Conservation (phyloP, 2,797 vertebrate genomes). For the Otolemur crassicaudatus region DNA sequence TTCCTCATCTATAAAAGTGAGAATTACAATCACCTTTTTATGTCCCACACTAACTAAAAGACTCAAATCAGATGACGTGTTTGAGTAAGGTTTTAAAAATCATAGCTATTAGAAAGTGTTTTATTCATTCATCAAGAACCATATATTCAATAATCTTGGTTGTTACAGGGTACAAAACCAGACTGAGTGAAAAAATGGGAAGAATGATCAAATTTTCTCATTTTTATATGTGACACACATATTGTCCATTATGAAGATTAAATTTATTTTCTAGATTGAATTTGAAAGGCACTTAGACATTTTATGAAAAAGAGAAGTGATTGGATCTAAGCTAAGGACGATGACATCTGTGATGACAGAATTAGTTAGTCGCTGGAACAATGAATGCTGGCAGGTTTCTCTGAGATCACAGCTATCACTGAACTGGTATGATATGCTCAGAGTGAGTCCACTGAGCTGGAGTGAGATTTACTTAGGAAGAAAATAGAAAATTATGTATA, state of each 20-base stretch:
- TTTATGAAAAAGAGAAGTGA: conserved; percentile 9
- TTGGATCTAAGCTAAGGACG: not conserved
- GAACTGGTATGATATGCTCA: not conserved
- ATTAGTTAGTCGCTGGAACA: not conserved
- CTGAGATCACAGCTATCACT: not conserved
- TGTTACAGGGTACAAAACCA: not conserved
- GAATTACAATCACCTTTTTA: not conserved
- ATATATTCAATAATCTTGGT: not conserved
- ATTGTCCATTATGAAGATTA: not conserved
- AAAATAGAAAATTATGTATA: not conserved
- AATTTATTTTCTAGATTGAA: not conserved
- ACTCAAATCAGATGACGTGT: not conserved
- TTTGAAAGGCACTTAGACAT: not conserved
- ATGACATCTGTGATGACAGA: not conserved
- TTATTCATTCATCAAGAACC: not conserved
- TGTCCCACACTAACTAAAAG: not conserved
- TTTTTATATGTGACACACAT: not conserved
- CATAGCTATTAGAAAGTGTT: not conserved
- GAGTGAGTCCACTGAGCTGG: not conserved
- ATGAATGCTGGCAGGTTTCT: not conserved
- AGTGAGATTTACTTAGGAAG: not conserved
- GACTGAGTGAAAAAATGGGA: not conserved
- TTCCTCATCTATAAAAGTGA: not conserved
- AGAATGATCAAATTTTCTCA: not conserved
- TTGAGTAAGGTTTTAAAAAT: conserved; percentile 32